Percentiles rank a stretch among this genome's conserved stretches.
Evolutionary conservation across 1,140 invertebrate genomes (phyloP).

Genomic region (Dendrolimus kikuchii): DNA sequence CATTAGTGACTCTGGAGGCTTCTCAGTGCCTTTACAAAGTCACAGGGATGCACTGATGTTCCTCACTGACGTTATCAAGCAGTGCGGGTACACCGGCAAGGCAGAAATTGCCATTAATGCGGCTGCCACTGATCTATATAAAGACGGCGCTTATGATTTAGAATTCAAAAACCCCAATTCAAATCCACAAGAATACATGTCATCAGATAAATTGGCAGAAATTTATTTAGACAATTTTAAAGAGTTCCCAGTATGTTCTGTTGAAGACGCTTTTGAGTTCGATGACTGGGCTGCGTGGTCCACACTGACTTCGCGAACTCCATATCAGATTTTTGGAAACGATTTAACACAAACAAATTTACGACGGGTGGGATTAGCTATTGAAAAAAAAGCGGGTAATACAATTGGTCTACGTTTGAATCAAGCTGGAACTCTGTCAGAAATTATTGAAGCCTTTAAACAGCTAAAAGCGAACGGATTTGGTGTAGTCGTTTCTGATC

Average conservation of each 20-base stretch:
- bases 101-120: slow-evolving; percentile 97
- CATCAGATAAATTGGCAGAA: slow-evolving; percentile 85
- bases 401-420: slow-evolving; percentile 96
- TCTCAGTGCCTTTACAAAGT: slow-evolving; percentile 95
- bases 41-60: slow-evolving; percentile 93
- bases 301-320: slow-evolving; percentile 80
- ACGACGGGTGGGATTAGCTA: slow-evolving; percentile 91
- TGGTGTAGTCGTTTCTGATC: slow-evolving; percentile 96
- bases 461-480: slow-evolving; percentile 92
- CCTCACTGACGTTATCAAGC: slow-evolving; percentile 92
- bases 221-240: slow-evolving; percentile 92
- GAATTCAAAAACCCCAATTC: slow-evolving; percentile 97
- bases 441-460: slow-evolving; percentile 93
- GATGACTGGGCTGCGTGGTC: slow-evolving; percentile 97
- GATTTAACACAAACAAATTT: slow-evolving; percentile 92
- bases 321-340: slow-evolving; percentile 92
- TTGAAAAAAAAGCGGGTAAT: slow-evolving; percentile 97
- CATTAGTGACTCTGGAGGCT: slow-evolving; percentile 98
- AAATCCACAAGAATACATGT: slow-evolving; percentile 83
- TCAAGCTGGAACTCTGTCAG: slow-evolving; percentile 96
- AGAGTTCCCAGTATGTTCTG: slow-evolving; percentile 94
- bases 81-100: slow-evolving; percentile 92
- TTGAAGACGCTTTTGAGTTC: slow-evolving; percentile 98
- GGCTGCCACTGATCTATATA: slow-evolving; percentile 94
- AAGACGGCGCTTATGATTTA: slow-evolving; percentile 91